Conservation (phyloP, 1,140 invertebrate genomes). For the Radopholus similis region DNA sequence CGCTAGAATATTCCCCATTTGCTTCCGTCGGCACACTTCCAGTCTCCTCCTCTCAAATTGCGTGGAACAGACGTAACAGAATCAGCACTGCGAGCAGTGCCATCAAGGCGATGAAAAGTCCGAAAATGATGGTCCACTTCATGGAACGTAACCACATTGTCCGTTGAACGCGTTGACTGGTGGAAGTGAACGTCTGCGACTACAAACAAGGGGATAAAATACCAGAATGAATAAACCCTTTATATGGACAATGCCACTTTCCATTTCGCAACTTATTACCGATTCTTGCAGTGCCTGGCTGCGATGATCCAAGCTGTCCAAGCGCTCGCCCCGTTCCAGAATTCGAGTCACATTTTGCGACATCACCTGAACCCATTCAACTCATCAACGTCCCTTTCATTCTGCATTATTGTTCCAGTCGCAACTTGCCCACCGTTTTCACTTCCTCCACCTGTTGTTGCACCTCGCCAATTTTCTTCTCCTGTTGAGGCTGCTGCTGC, state of each 20-base stretch:
- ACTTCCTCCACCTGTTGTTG: background rate
- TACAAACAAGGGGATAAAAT: background rate
- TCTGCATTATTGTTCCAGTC: background rate
- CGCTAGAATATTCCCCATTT: too few relatives aligned
- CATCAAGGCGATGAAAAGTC: background rate
- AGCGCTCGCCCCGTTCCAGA: slow-evolving; percentile 6
- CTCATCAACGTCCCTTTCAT: background rate
- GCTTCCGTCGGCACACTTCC: background rate
- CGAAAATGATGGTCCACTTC: slow-evolving; percentile 16
- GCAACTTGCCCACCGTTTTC: background rate
- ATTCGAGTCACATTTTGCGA: slow-evolving; percentile 9
- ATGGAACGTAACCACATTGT: slow-evolving; percentile 3
- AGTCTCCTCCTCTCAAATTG: background rate
- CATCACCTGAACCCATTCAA: background rate
- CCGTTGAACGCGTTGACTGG: slow-evolving; percentile 1
- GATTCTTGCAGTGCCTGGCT: slow-evolving; percentile 8
- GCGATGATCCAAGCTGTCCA: slow-evolving; percentile 3
- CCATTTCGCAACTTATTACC: background rate
- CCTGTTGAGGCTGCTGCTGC: background rate
- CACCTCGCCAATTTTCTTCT: background rate
- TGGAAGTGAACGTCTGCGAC: slow-evolving; percentile 9
- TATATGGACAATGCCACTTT: background rate
- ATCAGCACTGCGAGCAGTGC: background rate
- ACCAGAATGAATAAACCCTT: background rate
- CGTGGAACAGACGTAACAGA: slow-evolving; percentile 5